These are phyloP conservation scores for Glyptemys insculpta DNA, from an alignment of 2,797 vertebrate species.

Conservation along the genomic window DNA sequence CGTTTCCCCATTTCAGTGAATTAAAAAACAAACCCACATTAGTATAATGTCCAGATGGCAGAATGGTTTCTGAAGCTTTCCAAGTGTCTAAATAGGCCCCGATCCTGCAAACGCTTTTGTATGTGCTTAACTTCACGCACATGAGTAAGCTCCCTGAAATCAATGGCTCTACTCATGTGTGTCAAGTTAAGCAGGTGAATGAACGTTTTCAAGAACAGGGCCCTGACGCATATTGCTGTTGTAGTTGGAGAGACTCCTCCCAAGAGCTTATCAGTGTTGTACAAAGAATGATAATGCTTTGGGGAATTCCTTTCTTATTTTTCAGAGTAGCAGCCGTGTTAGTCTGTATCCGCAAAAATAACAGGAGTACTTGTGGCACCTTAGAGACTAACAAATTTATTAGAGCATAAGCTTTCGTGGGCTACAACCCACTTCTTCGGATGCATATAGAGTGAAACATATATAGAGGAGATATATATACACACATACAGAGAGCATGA, in stretches of 20 bases:
- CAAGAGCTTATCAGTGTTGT: not conserved
- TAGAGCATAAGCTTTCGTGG: too few species aligned
- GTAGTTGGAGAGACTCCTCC: not conserved
- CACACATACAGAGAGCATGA: too few species aligned
- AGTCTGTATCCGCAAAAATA: too few species aligned
- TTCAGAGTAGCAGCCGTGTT: too few species aligned
- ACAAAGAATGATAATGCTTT: not conserved
- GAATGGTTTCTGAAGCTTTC: constrained; percentile 34
- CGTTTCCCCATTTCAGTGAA: constrained; percentile 37
- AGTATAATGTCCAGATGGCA: constrained; percentile 53
- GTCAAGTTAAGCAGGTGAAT: constrained; percentile 38
- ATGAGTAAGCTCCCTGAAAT: constrained; percentile 59
- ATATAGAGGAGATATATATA: too few species aligned
- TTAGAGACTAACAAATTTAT: too few species aligned
- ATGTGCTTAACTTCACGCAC: constrained; percentile 58
- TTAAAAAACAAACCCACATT: constrained; percentile 41
- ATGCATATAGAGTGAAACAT: too few species aligned
- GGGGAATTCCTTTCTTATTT: not conserved
- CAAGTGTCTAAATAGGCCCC: constrained; percentile 64
- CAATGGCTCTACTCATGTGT: constrained; percentile 39
- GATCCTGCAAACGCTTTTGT: constrained; percentile 57
- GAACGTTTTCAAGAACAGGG: constrained; percentile 32
- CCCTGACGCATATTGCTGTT: not conserved
- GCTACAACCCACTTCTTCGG: too few species aligned
- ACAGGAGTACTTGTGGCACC: too few species aligned